phyloP scores from a whole-genome alignment of 2,797 vertebrate species.

The Acipenser ruthenus region DNA sequence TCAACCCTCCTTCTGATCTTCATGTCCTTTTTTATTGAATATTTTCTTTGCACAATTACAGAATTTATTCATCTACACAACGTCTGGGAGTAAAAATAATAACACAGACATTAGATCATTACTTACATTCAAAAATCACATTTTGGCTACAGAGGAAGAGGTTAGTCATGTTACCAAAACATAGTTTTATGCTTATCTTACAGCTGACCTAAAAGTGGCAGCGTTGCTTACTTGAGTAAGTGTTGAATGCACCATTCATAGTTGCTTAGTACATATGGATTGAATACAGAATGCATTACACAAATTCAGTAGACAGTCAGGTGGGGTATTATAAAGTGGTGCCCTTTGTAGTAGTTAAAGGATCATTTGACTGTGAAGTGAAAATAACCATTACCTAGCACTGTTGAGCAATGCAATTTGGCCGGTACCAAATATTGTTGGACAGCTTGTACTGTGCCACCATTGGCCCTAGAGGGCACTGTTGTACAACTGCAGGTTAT shows the following conservation, averaged over 20 bases:
- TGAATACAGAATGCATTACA: slow-evolving; percentile 3
- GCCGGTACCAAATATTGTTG: no score
- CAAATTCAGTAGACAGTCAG: no score
- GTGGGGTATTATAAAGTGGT: no score
- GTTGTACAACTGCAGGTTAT: no score
- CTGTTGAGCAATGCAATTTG: no score
- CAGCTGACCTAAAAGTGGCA: background rate
- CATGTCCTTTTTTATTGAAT: background rate
- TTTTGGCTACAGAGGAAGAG: slow-evolving; percentile 10
- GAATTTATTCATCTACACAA: slow-evolving; percentile 4
- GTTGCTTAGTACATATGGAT: slow-evolving; percentile 11
- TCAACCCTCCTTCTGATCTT: no score
- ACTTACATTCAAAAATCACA: slow-evolving; percentile 8
- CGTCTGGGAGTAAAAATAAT: slow-evolving; percentile 11
- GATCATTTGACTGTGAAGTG: no score
- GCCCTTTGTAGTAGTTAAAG: no score
- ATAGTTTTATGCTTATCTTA: slow-evolving; percentile 16
- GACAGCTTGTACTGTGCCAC: no score
- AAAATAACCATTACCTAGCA: no score
- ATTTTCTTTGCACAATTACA: background rate
- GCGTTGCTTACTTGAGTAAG: no score
- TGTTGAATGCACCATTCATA: slow-evolving; percentile 3
- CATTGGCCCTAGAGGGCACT: no score
- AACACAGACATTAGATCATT: slow-evolving; percentile 8
- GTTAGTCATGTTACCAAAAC: slow-evolving; percentile 19